These are phyloP conservation scores for Antedon mediterranea DNA, from an alignment of 53 echinoderm and acorn worm genomes.

Conservation along the genomic window DNA sequence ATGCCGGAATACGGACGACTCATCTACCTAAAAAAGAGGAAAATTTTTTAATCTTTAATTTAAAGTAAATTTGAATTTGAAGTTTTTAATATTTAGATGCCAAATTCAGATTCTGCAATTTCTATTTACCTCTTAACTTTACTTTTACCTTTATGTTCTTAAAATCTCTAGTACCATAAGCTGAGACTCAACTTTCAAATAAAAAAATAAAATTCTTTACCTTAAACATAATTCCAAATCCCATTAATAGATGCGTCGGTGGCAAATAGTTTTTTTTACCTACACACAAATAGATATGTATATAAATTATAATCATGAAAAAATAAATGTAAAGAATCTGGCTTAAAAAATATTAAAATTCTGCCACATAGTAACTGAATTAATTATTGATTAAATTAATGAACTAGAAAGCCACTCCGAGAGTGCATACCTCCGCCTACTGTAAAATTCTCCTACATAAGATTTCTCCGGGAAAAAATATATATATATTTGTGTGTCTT, in stretches of 20 bases:
- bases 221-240: slow-evolving; percentile 96
- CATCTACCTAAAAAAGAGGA: slow-evolving; percentile 51
- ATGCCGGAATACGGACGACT: slow-evolving; percentile 58
- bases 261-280: slow-evolving; percentile 95
- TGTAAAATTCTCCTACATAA: too few relatives aligned
- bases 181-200: background rate
- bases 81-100: too few relatives aligned
- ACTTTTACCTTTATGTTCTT: background rate
- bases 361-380: background rate
- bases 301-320: background rate
- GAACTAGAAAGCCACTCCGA: too few relatives aligned
- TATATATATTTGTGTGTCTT: too few relatives aligned
- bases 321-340: background rate
- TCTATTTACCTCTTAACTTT: too few relatives aligned
- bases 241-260: slow-evolving; percentile 90
- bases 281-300: slow-evolving; percentile 2
- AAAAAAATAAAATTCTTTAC: slow-evolving; percentile 19
- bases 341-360: too few relatives aligned
- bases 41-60: too few relatives aligned
- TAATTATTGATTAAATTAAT: background rate
- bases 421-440: too few relatives aligned
- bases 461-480: too few relatives aligned
- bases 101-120: background rate
- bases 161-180: too few relatives aligned
- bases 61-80: too few relatives aligned